Evolutionary conservation across 2,113 vertebrate genomes (phyloP).

Genomic region (Pithys albifrons): DNA sequence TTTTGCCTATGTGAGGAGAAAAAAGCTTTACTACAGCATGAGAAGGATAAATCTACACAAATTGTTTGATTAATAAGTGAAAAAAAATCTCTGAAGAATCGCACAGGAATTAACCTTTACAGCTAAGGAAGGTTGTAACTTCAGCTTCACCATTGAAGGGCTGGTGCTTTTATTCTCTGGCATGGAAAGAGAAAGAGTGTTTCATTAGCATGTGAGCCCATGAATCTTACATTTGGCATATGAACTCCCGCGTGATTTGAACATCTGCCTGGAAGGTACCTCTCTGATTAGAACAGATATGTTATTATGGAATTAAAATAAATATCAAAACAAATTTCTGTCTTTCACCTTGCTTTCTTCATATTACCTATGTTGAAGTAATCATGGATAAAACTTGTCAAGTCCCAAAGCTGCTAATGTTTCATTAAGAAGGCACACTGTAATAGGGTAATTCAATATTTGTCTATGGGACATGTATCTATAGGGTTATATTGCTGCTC

Average conservation of each 20-base stretch:
- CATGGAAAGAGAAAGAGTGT: neutral
- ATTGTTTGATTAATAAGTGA: neutral
- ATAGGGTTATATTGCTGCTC: neutral
- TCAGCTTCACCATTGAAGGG: neutral
- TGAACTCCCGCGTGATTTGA: conserved; percentile 15
- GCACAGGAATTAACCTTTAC: neutral
- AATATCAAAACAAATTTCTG: conserved; percentile 51
- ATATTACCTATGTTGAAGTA: neutral
- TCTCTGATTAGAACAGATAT: conserved; percentile 45
- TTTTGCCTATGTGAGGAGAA: neutral
- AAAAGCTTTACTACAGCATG: neutral
- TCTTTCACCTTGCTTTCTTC: conserved; percentile 27
- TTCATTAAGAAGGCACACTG: neutral
- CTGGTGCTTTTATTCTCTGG: conserved; percentile 19
- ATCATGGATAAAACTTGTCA: neutral
- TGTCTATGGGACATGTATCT: neutral
- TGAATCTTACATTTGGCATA: conserved; percentile 32
- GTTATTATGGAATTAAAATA: conserved; percentile 53
- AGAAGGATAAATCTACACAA: neutral
- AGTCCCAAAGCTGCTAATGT: neutral
- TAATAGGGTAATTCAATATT: neutral
- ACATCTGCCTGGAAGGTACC: conserved; percentile 48
- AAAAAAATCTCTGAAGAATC: neutral
- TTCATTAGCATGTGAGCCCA: conserved; percentile 34
- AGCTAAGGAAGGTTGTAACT: neutral